Evolutionary conservation across 2,888 invertebrate species (phyloP).

Genomic region (Sinohyriopsis cumingii): DNA sequence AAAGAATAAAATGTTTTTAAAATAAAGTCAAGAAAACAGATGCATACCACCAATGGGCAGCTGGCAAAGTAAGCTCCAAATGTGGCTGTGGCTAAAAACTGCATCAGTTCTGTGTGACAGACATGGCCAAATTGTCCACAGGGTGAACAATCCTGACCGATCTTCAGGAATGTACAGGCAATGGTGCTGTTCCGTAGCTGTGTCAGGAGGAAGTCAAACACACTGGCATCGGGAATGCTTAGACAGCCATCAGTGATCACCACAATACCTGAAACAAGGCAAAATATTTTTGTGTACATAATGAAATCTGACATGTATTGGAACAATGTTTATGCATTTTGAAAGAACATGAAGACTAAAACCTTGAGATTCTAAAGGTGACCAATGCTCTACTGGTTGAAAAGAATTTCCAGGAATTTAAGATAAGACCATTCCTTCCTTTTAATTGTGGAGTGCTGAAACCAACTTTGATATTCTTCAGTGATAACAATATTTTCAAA

Average conservation of each 20-base stretch:
- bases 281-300: neutral
- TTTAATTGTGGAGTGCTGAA: too few species aligned
- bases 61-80: slow-evolving; percentile 81
- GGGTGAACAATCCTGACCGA: slow-evolving; percentile 76
- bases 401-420: too few species aligned
- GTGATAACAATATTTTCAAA: too few species aligned
- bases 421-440: too few species aligned
- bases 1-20: too few species aligned
- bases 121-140: slow-evolving; percentile 82
- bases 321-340: neutral
- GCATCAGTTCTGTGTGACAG: slow-evolving; percentile 82
- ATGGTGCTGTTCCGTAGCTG: slow-evolving; percentile 83
- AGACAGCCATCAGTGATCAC: slow-evolving; percentile 83
- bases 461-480: too few species aligned
- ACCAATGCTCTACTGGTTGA: too few species aligned
- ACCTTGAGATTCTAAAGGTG: neutral
- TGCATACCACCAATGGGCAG: slow-evolving; percentile 73
- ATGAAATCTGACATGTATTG: neutral
- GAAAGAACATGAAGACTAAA: neutral
- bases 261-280: slow-evolving; percentile 78
- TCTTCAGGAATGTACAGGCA: slow-evolving; percentile 83
- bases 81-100: slow-evolving; percentile 84
- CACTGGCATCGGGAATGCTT: slow-evolving; percentile 80
- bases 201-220: slow-evolving; percentile 81
- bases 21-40: too few species aligned